Conservation (phyloP, 2,888 invertebrate species). For the Exephanes ischioxanthus region DNA sequence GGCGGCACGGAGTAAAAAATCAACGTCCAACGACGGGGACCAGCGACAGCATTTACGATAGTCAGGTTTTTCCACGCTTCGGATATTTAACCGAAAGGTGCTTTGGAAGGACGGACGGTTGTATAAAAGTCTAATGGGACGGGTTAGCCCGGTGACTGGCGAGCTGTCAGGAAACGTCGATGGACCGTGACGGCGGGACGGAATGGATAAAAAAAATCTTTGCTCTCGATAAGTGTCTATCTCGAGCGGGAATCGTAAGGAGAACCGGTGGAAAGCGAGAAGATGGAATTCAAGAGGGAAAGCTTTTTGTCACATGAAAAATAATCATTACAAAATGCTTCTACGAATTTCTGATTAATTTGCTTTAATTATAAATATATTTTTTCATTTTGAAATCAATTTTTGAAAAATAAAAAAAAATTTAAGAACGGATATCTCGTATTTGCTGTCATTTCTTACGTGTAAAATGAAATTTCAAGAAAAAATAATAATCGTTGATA, state of each 20-base stretch:
- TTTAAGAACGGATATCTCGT: neutral
- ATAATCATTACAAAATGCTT: slow-evolving; percentile 1
- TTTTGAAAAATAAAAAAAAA: neutral
- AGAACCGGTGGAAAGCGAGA: slow-evolving; percentile 1
- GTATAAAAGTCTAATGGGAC: slow-evolving; percentile 57
- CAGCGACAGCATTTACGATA: slow-evolving; percentile 25
- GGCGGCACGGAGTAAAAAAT: slow-evolving; percentile 54
- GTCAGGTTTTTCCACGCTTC: slow-evolving; percentile 40
- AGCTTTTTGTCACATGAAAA: neutral
- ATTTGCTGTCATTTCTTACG: neutral
- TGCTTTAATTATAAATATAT: neutral
- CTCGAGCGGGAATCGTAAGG: slow-evolving; percentile 9
- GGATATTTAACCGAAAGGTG: slow-evolving; percentile 63
- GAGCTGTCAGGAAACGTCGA: slow-evolving; percentile 18
- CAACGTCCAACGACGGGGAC: slow-evolving; percentile 41
- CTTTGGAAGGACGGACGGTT: slow-evolving; percentile 22
- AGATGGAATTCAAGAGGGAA: slow-evolving; percentile 15
- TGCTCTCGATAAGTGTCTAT: neutral
- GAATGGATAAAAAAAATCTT: slow-evolving; percentile 33
- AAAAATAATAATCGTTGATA: no score
- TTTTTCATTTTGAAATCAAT: neutral
- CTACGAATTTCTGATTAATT: neutral
- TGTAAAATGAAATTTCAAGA: no score
- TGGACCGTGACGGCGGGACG: slow-evolving; percentile 12
- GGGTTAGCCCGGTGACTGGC: neutral